A percentile compares a stretch with the other conserved stretches of the same genome.
These are phyloP conservation scores for Baccha elongata DNA, from an alignment of 2,888 invertebrate species.

Conservation along the genomic window DNA sequence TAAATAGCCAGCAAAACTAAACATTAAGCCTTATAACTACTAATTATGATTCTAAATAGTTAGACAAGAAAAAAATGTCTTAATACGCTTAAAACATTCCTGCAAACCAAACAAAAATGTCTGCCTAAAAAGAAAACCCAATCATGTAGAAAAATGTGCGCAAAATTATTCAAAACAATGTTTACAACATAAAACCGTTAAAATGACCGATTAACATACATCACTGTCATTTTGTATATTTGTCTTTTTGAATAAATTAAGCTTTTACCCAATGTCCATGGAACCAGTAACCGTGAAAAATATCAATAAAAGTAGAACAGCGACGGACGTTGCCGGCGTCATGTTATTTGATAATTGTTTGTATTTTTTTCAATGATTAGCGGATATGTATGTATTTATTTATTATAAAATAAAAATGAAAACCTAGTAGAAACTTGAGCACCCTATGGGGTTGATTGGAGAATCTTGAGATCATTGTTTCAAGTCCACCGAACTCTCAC, in stretches of 20 bases:
- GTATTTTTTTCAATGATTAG: constrained; percentile 2
- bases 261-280: constrained; percentile 39
- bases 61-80: too few relatives aligned
- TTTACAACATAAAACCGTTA: constrained; percentile 67
- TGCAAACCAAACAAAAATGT: not conserved
- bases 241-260: constrained; percentile 59
- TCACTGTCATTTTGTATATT: constrained; percentile 19
- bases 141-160: constrained; percentile 38
- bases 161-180: constrained; percentile 42
- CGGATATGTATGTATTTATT: not conserved
- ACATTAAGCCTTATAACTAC: too few relatives aligned
- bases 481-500: constrained; percentile 27
- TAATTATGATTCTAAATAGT: too few relatives aligned
- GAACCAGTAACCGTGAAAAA: constrained; percentile 52
- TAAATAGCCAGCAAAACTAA: too few relatives aligned
- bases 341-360: not conserved
- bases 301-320: constrained; percentile 40
- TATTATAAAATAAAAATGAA: not conserved
- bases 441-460: constrained; percentile 18
- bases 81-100: not conserved
- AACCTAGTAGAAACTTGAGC: not conserved
- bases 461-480: not conserved
- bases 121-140: constrained; percentile 23
- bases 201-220: constrained; percentile 70
- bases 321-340: not conserved